These are phyloP conservation scores for Bufo gargarizans DNA, from an alignment of 2,113 vertebrate genomes.

Conservation along the genomic window DNA sequence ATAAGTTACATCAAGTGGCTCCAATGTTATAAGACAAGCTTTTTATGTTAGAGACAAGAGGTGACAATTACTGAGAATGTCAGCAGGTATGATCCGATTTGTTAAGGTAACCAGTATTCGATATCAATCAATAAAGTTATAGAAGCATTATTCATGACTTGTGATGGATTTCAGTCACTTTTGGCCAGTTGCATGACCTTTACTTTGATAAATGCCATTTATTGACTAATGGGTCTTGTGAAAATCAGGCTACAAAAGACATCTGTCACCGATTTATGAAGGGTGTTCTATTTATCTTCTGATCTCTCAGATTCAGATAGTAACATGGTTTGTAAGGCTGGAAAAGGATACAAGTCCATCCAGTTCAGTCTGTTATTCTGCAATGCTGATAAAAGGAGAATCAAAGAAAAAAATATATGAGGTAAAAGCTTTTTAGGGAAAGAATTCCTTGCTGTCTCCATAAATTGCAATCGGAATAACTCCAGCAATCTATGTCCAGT, in stretches of 20 bases:
- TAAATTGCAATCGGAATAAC: too few relatives aligned
- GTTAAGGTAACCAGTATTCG: not conserved
- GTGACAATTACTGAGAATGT: not conserved
- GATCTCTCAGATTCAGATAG: slow-evolving; percentile 9
- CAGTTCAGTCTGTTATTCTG: too few relatives aligned
- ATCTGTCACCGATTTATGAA: slow-evolving; percentile 45
- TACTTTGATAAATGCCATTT: slow-evolving; percentile 50
- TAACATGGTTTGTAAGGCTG: too few relatives aligned
- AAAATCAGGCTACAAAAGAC: slow-evolving; percentile 23
- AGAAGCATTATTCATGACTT: slow-evolving; percentile 9
- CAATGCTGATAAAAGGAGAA: too few relatives aligned
- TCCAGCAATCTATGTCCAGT: too few relatives aligned
- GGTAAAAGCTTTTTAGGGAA: too few relatives aligned
- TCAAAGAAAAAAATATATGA: too few relatives aligned
- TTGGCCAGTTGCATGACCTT: slow-evolving; percentile 42
- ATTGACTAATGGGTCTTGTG: slow-evolving; percentile 43
- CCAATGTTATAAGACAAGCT: not conserved
- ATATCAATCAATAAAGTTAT: slow-evolving; percentile 24
- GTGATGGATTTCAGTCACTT: slow-evolving; percentile 42
- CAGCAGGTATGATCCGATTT: not conserved
- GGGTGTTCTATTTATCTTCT: not conserved
- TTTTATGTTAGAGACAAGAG: not conserved
- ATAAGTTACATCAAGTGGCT: too few relatives aligned
- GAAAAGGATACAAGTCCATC: too few relatives aligned
- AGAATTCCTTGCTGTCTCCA: too few relatives aligned